Conservation (phyloP, 2,113 vertebrate genomes). For the Datnioides undecimradiatus region DNA sequence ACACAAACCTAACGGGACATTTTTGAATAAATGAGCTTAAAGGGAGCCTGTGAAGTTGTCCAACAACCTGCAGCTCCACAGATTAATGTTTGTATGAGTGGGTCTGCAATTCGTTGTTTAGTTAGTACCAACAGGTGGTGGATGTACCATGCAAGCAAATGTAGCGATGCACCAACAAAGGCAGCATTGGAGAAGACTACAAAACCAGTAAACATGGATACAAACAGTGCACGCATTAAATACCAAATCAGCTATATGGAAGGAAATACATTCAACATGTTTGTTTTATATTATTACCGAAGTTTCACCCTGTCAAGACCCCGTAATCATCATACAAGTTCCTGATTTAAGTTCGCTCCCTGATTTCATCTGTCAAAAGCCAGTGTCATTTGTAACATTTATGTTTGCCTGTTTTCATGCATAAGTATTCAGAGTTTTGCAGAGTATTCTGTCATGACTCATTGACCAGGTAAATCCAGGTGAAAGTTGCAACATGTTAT, state of each 20-base stretch:
- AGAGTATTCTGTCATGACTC: neutral
- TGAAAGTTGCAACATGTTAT: slow-evolving; percentile 3
- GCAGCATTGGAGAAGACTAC: no score
- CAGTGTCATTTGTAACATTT: neutral
- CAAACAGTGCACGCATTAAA: no score
- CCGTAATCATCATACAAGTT: neutral
- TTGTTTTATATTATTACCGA: neutral
- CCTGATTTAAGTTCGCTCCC: no score
- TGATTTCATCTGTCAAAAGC: neutral
- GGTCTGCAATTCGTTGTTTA: neutral
- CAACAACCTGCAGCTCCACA: neutral
- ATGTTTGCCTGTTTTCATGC: neutral
- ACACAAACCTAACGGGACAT: neutral
- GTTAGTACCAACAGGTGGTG: neutral
- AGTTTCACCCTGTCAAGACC: neutral
- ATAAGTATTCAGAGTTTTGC: neutral
- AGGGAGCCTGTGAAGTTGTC: no score
- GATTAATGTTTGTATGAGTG: neutral
- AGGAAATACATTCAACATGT: neutral
- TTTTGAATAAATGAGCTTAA: neutral
- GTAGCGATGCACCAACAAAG: neutral
- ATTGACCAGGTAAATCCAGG: slow-evolving; percentile 15
- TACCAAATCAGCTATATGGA: neutral
- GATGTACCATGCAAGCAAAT: neutral
- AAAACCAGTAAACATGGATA: neutral